A percentile compares a stretch with the other conserved stretches of the same genome.
Conservation (phyloP, 2,113 vertebrate species). For the Laticauda laticaudata region DNA sequence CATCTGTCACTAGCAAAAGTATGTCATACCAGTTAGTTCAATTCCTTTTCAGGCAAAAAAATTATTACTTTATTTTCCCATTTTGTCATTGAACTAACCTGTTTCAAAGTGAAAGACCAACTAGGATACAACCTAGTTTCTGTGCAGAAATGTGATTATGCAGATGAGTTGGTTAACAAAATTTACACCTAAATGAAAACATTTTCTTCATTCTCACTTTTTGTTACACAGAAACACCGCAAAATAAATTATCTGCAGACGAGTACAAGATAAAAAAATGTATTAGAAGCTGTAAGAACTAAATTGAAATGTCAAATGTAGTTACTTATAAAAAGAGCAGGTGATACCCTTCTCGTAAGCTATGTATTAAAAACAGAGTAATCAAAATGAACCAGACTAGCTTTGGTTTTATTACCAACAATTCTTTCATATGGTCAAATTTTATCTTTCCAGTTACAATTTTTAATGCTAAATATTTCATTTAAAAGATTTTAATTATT, state of each 20-base stretch:
- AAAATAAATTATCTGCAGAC: conserved; percentile 73
- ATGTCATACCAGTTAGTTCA: not conserved
- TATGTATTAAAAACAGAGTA: conserved; percentile 48
- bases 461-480: not conserved
- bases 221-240: conserved; percentile 70
- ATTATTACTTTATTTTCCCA: not conserved
- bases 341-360: conserved; percentile 49
- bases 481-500: conserved; percentile 16
- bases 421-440: conserved; percentile 15
- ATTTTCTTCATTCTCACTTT: conserved; percentile 63
- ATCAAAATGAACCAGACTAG: conserved; percentile 61
- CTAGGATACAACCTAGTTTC: conserved; percentile 53
- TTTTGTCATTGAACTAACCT: conserved; percentile 18
- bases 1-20: not conserved
- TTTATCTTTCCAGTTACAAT: conserved; percentile 34
- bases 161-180: conserved; percentile 70
- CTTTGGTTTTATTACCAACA: conserved; percentile 38
- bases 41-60: not conserved
- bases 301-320: conserved; percentile 79
- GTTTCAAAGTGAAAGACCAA: conserved; percentile 48
- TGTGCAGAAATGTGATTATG: conserved; percentile 65
- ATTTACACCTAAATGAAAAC: conserved; percentile 79
- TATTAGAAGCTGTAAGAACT: conserved; percentile 72
- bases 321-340: conserved; percentile 68
- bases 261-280: conserved; percentile 72